Evolutionary conservation across 2,113 vertebrate genomes (phyloP).

Genomic region (Psilopsiagon aurifrons): DNA sequence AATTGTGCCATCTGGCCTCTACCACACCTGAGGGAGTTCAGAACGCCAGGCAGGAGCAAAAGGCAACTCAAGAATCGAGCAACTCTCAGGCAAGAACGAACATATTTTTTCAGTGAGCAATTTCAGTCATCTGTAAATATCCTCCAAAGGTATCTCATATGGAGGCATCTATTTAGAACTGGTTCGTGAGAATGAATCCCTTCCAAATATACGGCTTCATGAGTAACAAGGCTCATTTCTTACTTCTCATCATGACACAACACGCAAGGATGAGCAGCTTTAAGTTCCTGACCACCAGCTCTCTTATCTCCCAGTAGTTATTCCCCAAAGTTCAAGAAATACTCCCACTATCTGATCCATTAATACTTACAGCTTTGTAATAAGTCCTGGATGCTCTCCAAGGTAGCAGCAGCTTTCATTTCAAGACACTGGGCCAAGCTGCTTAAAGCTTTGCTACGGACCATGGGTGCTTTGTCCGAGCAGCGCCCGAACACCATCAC

Average conservation of each 20-base stretch:
- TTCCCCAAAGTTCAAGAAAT: background rate
- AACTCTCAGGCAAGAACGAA: background rate
- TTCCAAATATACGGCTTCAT: background rate
- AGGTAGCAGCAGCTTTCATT: slow-evolving; percentile 58
- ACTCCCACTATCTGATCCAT: background rate
- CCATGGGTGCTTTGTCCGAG: slow-evolving; percentile 81
- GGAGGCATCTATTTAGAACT: background rate
- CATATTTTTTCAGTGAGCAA: background rate
- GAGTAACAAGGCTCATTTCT: background rate
- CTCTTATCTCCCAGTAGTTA: background rate
- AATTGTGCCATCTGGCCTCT: slow-evolving; percentile 35
- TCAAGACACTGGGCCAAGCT: slow-evolving; percentile 89
- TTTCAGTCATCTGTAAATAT: background rate
- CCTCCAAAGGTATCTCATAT: background rate
- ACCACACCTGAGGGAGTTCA: slow-evolving; percentile 29
- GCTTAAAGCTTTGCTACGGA: slow-evolving; percentile 86
- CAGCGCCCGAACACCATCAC: slow-evolving; percentile 85
- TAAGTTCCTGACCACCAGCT: background rate
- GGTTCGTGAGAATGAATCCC: background rate
- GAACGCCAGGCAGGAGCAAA: background rate
- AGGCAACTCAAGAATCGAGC: slow-evolving; percentile 22
- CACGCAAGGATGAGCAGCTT: background rate
- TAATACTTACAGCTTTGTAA: slow-evolving; percentile 79
- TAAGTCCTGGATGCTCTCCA: slow-evolving; percentile 79
- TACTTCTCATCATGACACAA: background rate